These are phyloP conservation scores for Eupithecia centaureata DNA, from an alignment of 2,888 invertebrate species.

Conservation along the genomic window DNA sequence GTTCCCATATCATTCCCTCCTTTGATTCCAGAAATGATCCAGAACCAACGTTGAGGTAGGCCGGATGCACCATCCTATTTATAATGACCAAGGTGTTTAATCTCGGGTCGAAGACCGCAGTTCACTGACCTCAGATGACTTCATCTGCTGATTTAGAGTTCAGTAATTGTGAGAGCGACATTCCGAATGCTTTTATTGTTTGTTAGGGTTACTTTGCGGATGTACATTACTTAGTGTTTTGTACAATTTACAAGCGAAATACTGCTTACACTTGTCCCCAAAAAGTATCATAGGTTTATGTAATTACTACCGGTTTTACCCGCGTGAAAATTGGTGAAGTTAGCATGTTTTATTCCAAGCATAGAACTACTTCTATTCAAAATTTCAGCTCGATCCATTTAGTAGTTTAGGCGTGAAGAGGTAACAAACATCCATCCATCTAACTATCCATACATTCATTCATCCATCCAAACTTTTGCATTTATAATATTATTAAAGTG, in stretches of 20 bases:
- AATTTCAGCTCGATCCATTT: too few relatives aligned
- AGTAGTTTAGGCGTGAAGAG: too few relatives aligned
- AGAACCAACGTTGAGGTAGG: constrained; percentile 64
- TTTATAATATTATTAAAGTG: too few relatives aligned
- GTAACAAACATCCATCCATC: too few relatives aligned
- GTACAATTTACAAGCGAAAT: not conserved
- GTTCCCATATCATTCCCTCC: not conserved
- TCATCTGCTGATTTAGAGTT: constrained; percentile 42
- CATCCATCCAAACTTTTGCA: too few relatives aligned
- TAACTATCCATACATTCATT: too few relatives aligned
- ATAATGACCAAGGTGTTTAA: constrained; percentile 44
- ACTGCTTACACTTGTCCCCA: not conserved
- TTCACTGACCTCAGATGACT: constrained; percentile 46
- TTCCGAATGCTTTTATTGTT: constrained; percentile 29
- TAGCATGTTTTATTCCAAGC: too few relatives aligned
- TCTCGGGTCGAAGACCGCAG: constrained; percentile 38
- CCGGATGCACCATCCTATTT: constrained; percentile 56
- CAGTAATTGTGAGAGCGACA: constrained; percentile 34
- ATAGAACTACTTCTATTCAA: too few relatives aligned
- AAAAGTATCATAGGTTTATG: not conserved
- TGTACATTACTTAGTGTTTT: not conserved
- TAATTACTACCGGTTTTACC: too few relatives aligned
- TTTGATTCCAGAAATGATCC: not conserved
- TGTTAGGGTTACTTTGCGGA: constrained; percentile 16
- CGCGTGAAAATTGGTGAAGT: too few relatives aligned